Conservation (phyloP, 2,888 invertebrate genomes). For the Phengaris alcon region DNA sequence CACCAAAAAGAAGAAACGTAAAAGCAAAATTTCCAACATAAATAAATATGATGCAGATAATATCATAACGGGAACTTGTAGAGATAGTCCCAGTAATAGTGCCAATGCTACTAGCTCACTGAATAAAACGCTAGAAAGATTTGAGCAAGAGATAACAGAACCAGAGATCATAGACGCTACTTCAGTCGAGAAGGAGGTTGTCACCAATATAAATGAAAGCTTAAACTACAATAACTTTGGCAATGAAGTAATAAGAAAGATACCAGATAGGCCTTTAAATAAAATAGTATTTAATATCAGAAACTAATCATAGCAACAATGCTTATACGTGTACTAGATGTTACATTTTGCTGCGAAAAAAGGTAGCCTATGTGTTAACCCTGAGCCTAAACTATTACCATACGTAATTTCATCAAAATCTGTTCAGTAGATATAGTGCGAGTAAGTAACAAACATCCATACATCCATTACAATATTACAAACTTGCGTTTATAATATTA, state of each 20-base stretch:
- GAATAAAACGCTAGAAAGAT: slow-evolving; percentile 28
- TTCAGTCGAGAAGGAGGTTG: slow-evolving; percentile 48
- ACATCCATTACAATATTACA: no score
- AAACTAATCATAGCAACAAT: slow-evolving; percentile 46
- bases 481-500: no score
- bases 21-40: slow-evolving; percentile 32
- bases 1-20: slow-evolving; percentile 42
- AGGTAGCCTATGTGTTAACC: no score
- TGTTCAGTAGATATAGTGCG: no score
- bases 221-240: slow-evolving; percentile 66
- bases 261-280: slow-evolving; percentile 58
- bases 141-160: slow-evolving; percentile 20
- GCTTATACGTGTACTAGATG: neutral
- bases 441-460: no score
- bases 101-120: slow-evolving; percentile 8
- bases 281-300: slow-evolving; percentile 61
- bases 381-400: no score
- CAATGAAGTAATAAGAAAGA: slow-evolving; percentile 53
- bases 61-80: slow-evolving; percentile 13
- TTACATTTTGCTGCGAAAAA: neutral
- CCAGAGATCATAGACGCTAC: slow-evolving; percentile 61
- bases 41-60: neutral
- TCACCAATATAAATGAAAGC: slow-evolving; percentile 62
- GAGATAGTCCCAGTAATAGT: slow-evolving; percentile 13
- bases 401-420: no score